Evolutionary conservation across 2,888 invertebrate genomes (phyloP).

Genomic region (Drosophila emarginata): DNA sequence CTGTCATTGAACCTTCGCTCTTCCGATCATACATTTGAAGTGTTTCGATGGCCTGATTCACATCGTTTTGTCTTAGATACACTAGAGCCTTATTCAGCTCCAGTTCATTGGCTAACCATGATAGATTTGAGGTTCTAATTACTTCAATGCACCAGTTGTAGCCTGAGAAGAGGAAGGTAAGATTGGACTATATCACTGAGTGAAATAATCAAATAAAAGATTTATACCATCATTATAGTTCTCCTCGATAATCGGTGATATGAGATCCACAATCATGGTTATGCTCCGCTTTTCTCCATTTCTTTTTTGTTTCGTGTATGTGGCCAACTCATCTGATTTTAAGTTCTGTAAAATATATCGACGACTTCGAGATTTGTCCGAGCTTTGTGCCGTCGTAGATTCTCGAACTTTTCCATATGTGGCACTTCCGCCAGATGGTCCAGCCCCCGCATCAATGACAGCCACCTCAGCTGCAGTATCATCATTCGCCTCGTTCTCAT

Average conservation of each 20-base stretch:
- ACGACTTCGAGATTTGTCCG: slow-evolving; percentile 83
- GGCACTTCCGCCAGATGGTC: slow-evolving; percentile 20
- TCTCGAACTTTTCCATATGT: slow-evolving; percentile 50
- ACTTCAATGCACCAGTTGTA: slow-evolving; percentile 96
- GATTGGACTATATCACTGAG: neutral
- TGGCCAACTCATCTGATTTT: slow-evolving; percentile 89
- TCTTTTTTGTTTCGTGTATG: slow-evolving; percentile 88
- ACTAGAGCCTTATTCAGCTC: slow-evolving; percentile 96
- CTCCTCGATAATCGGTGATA: slow-evolving; percentile 91
- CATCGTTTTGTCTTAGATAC: slow-evolving; percentile 91
- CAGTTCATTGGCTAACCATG: slow-evolving; percentile 91
- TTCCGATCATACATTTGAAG: slow-evolving; percentile 93
- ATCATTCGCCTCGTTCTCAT: slow-evolving; percentile 21
- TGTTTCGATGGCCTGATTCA: slow-evolving; percentile 91
- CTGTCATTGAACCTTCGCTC: slow-evolving; percentile 89
- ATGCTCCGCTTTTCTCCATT: slow-evolving; percentile 91
- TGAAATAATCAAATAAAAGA: neutral
- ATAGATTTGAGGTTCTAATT: slow-evolving; percentile 94
- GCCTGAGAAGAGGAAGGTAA: slow-evolving; percentile 48
- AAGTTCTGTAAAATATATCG: slow-evolving; percentile 88
- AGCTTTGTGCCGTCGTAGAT: slow-evolving; percentile 16
- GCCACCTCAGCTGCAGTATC: slow-evolving; percentile 63
- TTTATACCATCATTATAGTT: slow-evolving; percentile 85
- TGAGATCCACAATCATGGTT: slow-evolving; percentile 93
- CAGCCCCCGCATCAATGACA: slow-evolving; percentile 59